Evolutionary conservation across 2,113 vertebrate species (phyloP).

Genomic region (rat (Rattus norvegicus)): DNA sequence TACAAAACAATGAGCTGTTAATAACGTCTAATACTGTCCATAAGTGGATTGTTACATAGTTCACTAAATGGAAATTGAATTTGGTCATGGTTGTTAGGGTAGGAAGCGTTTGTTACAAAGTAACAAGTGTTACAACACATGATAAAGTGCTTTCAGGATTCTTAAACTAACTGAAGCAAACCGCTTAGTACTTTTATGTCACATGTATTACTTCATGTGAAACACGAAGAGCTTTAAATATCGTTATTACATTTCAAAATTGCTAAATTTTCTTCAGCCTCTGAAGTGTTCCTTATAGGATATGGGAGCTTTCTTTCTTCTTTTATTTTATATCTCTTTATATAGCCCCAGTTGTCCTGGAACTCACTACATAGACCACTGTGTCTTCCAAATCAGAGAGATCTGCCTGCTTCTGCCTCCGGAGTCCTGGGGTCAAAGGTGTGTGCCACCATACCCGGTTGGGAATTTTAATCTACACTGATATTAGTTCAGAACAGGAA

Average conservation of each 20-base stretch:
- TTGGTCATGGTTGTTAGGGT: slow-evolving; percentile 14
- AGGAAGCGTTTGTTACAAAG: background rate
- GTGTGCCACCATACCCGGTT: background rate
- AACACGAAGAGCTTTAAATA: background rate
- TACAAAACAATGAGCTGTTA: background rate
- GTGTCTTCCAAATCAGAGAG: background rate
- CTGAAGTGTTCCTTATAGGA: background rate
- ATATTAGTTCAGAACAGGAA: slow-evolving; percentile 73
- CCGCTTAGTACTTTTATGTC: background rate
- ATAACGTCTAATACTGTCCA: background rate
- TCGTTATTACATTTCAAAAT: slow-evolving; percentile 4
- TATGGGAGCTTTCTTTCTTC: background rate
- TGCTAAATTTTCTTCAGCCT: background rate
- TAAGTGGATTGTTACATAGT: background rate
- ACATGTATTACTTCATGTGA: background rate
- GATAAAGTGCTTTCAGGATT: background rate
- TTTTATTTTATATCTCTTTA: background rate
- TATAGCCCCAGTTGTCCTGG: background rate
- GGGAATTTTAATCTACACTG: background rate
- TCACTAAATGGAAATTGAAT: slow-evolving; percentile 20
- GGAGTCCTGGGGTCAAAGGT: background rate
- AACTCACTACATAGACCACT: background rate
- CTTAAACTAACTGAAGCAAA: background rate
- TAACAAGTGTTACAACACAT: no score
- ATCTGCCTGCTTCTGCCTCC: background rate